These are phyloP conservation scores for Phaethornis superciliosus DNA, from an alignment of 2,113 vertebrate genomes.

Conservation along the genomic window DNA sequence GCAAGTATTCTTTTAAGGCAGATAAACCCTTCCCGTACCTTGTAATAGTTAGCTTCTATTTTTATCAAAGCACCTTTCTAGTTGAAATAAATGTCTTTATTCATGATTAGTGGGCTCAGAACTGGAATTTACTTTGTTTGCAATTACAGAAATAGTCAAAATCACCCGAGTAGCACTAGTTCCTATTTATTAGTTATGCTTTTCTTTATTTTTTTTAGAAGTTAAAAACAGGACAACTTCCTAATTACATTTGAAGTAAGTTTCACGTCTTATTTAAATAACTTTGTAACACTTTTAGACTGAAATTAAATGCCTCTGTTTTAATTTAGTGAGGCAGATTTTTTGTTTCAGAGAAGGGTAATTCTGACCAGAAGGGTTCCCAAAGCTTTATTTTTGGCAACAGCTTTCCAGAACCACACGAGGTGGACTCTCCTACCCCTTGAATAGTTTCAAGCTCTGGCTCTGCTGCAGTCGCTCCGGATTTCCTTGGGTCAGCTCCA, in stretches of 20 bases:
- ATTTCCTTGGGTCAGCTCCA: not conserved
- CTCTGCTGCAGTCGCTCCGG: not conserved
- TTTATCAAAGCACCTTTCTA: not conserved
- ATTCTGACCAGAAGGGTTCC: not conserved
- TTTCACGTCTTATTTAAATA: not conserved
- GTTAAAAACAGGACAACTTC: not conserved
- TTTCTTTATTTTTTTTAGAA: not conserved
- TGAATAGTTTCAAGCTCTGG: not conserved
- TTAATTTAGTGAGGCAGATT: not conserved
- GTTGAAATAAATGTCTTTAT: not conserved
- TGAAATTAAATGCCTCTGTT: not conserved
- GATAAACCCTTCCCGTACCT: not conserved
- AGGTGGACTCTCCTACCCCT: not conserved
- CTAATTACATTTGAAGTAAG: not conserved
- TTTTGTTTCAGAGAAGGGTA: not conserved
- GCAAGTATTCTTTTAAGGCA: not conserved
- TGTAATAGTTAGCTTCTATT: not conserved
- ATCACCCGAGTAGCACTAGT: not conserved
- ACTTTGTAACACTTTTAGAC: not conserved
- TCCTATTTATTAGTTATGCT: not conserved
- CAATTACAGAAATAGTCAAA: not conserved
- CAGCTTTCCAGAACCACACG: not conserved
- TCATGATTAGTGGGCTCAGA: not conserved
- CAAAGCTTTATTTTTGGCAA: slow-evolving; percentile 24
- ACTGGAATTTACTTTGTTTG: not conserved